Base-by-base conservation (phyloP, 2,888 invertebrate genomes). In the Pseudococcus longispinus region DNA sequence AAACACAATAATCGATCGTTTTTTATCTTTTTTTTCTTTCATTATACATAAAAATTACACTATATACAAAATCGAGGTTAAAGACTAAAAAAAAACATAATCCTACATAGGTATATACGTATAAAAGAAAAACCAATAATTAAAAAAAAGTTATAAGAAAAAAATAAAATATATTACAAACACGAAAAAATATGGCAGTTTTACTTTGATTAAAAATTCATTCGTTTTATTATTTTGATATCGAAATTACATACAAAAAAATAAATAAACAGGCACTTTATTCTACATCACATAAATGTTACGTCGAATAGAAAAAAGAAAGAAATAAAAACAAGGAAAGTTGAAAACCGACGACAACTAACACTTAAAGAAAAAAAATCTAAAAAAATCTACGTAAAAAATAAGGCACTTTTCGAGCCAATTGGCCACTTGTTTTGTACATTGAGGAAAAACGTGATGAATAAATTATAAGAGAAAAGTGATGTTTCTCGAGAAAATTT, bases 151-250 rank as follows among this genome's bases (percentile, higher is more conserved):
- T 60, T 83, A 60, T 20, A 55, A 55, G n/a, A 29, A 51, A 51
- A 83, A 83, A 83, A 11, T 46, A 83, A 55, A 55, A 32, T 51
- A 84, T 55, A 84, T 60, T 84, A 60, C 60, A 84, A 60, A 80
- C 32, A 80, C 37, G 37, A 80, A 37, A 80, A 84, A 84, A 84
- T 84, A 84, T 84, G 84, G 84, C 84, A 84, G 84, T 83, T 55
- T 84, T 84, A 55, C 84, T 84, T 84, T 84, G 84, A 84, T 84
- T 84, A 84, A 55, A 51, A 29, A 55, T 29, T 84, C 60, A 26
- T 84, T 60, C 60, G 20, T 55, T 55, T 84, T 46, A 32, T 51
- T 83, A 80, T 83, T 86, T 86, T 86, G 77, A 86, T 51, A 77
- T 86, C 80, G 80, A 80, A 85, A 82, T 82, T 82, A 82, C 82